Evolutionary conservation across 2,888 invertebrate genomes (phyloP).

Genomic region (Cynaeus angustus): DNA sequence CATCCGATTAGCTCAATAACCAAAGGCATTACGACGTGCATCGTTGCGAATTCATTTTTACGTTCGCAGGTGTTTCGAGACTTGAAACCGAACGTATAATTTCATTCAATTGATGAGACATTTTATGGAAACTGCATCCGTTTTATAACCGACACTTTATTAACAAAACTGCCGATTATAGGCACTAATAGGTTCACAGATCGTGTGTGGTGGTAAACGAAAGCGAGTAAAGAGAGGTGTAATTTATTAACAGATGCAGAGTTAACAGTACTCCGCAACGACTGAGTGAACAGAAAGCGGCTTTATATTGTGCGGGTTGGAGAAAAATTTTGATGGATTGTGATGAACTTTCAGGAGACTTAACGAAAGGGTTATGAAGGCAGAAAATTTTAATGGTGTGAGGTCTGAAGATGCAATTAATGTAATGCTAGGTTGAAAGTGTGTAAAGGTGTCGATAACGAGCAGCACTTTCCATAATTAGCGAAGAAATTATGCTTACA

Average conservation of each 20-base stretch:
- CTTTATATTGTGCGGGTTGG: slow-evolving; percentile 11
- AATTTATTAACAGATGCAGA: slow-evolving; percentile 16
- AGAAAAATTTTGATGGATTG: slow-evolving; percentile 3
- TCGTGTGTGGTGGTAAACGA: slow-evolving; percentile 11
- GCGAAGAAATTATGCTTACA: slow-evolving; percentile 49
- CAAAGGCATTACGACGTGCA: slow-evolving; percentile 15
- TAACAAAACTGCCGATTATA: not conserved
- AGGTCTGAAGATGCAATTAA: too few species aligned
- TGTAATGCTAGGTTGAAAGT: too few species aligned
- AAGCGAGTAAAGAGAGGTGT: slow-evolving; percentile 4
- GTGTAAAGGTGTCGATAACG: slow-evolving; percentile 26
- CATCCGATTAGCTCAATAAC: slow-evolving; percentile 41
- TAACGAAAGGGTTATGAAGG: too few species aligned
- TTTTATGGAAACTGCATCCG: slow-evolving; percentile 7
- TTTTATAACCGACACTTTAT: not conserved
- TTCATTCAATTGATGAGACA: slow-evolving; percentile 11
- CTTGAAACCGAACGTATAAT: slow-evolving; percentile 7
- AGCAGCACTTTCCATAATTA: slow-evolving; percentile 56
- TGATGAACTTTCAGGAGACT: too few species aligned
- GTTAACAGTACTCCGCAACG: slow-evolving; percentile 22
- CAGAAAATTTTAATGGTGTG: too few species aligned
- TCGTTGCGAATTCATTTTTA: slow-evolving; percentile 12
- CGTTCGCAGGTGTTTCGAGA: slow-evolving; percentile 15
- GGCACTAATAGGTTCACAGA: slow-evolving; percentile 3
- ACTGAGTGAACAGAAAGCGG: slow-evolving; percentile 17